Percentiles rank a stretch among this genome's conserved stretches.
Evolutionary conservation across 2,888 invertebrate species (phyloP).

Genomic region (Liopterus haemorrhoidalis): DNA sequence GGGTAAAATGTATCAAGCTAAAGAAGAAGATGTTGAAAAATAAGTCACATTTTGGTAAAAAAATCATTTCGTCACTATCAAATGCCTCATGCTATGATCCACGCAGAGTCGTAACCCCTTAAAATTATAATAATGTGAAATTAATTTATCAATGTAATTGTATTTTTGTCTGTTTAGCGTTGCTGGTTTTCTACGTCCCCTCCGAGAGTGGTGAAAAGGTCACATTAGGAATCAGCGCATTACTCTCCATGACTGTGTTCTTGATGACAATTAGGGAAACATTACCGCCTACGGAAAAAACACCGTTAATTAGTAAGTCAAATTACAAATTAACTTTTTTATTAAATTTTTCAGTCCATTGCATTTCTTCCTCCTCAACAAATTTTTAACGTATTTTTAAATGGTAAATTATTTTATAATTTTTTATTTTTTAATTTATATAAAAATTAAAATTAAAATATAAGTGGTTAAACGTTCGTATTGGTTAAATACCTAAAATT

Average conservation of each 20-base stretch:
- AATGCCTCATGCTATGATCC: conserved; percentile 16
- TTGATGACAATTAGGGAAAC: conserved; percentile 83
- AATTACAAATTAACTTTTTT: too few species aligned
- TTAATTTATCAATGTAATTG: conserved; percentile 7
- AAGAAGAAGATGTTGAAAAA: too few species aligned
- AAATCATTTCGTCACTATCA: conserved; percentile 6
- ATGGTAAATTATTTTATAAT: too few species aligned
- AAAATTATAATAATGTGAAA: conserved; percentile 4
- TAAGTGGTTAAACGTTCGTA: too few species aligned
- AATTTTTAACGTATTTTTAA: too few species aligned
- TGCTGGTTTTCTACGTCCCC: conserved; percentile 81
- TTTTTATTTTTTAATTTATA: too few species aligned
- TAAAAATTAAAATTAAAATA: too few species aligned
- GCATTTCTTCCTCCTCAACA: too few species aligned
- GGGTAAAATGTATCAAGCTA: too few species aligned
- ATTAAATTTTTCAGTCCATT: too few species aligned
- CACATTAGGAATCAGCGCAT: conserved; percentile 77
- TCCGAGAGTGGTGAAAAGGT: conserved; percentile 85
- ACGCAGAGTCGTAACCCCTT: neutral
- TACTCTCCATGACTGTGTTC: conserved; percentile 84
- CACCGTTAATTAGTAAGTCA: conserved; percentile 75
- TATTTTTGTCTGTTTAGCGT: conserved; percentile 50
- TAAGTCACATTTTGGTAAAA: too few species aligned
- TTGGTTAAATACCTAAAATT: too few species aligned
- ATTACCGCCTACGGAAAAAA: conserved; percentile 79